Evolutionary conservation across 2,888 invertebrate genomes (phyloP).

Genomic region (Tipula unca): DNA sequence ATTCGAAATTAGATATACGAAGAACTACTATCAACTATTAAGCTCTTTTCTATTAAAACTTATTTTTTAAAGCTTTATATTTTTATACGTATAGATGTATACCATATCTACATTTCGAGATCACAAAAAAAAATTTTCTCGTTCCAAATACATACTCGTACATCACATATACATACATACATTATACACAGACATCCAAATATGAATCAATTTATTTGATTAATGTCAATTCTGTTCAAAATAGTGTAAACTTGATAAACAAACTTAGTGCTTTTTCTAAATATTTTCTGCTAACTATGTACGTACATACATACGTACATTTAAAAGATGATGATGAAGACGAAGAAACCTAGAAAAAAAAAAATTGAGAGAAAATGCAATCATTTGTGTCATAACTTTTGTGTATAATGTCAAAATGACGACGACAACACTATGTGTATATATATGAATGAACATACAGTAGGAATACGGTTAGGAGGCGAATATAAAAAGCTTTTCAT

Average conservation of each 20-base stretch:
- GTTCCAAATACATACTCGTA: background rate
- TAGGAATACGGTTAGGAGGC: background rate
- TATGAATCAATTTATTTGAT: background rate
- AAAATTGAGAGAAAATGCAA: background rate
- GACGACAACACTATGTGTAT: background rate
- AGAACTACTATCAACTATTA: background rate
- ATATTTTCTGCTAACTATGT: background rate
- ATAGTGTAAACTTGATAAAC: background rate
- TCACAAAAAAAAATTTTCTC: background rate
- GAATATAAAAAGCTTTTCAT: background rate
- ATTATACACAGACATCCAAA: background rate
- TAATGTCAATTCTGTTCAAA: conserved; percentile 1
- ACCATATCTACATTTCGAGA: background rate
- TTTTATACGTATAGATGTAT: background rate
- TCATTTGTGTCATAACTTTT: conserved; percentile 14
- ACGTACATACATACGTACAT: too few relatives aligned
- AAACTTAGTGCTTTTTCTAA: background rate
- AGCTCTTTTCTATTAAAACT: background rate
- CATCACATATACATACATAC: background rate
- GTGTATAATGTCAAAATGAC: background rate
- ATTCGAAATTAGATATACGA: background rate
- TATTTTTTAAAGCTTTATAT: background rate
- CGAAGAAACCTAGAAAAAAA: background rate
- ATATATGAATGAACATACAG: background rate
- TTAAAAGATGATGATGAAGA: background rate